These are phyloP conservation scores for Drosophila busckii DNA, from an alignment of 1,140 invertebrate species.

Conservation along the genomic window DNA sequence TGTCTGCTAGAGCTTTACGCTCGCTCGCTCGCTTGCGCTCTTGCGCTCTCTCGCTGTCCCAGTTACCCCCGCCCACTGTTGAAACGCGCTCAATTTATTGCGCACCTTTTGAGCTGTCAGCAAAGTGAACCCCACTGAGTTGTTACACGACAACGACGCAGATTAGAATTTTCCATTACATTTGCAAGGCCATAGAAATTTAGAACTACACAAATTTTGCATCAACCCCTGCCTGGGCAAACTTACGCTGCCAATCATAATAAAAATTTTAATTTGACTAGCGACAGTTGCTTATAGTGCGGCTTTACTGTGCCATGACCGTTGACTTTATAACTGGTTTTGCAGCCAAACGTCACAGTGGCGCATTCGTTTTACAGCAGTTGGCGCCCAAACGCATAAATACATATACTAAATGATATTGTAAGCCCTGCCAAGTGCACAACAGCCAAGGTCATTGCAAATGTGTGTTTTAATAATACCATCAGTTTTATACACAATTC, in stretches of 20 bases:
- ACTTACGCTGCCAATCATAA: conserved; percentile 37
- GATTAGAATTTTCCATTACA: conserved; percentile 11
- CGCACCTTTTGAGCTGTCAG: conserved; percentile 57
- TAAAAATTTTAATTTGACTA: conserved; percentile 2
- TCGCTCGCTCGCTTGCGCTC: neutral
- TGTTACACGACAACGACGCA: conserved; percentile 40
- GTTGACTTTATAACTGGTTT: conserved; percentile 74
- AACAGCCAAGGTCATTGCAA: conserved; percentile 62
- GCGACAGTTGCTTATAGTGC: conserved; percentile 36
- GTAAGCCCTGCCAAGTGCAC: conserved; percentile 49
- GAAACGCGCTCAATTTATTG: conserved; percentile 43
- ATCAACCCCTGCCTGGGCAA: conserved; percentile 17
- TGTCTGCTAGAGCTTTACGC: conserved; percentile 34
- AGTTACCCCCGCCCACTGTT: conserved; percentile 16
- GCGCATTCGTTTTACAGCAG: conserved; percentile 29
- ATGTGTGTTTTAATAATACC: conserved; percentile 32
- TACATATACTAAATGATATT: conserved; percentile 2
- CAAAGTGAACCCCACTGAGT: conserved; percentile 55
- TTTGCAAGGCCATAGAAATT: conserved; percentile 26
- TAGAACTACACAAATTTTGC: conserved; percentile 26
- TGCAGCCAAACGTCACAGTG: conserved; percentile 36
- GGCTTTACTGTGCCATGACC: conserved; percentile 60
- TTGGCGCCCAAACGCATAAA: too few species aligned
- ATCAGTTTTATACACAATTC: conserved; percentile 17
- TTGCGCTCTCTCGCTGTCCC: conserved; percentile 4